These are phyloP conservation scores for Microtus californicus DNA, from an alignment of 2,797 vertebrate genomes.

Conservation along the genomic window DNA sequence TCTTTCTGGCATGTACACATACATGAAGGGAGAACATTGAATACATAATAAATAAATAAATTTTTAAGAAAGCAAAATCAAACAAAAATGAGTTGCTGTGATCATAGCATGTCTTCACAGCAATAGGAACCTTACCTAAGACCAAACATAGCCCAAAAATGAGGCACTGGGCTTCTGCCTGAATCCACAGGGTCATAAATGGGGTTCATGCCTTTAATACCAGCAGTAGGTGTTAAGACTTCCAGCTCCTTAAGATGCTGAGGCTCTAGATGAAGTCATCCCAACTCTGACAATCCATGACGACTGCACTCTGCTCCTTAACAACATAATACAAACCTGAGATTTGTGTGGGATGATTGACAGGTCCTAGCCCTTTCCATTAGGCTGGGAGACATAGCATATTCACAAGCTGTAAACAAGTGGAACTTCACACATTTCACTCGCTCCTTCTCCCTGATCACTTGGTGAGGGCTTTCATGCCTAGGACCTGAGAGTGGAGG, in stretches of 20 bases:
- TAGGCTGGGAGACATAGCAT: not conserved
- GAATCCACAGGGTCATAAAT: not conserved
- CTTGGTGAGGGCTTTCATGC: not conserved
- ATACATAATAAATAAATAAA: too few species aligned
- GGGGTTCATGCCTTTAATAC: not conserved
- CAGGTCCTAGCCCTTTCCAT: not conserved
- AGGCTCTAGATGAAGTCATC: not conserved
- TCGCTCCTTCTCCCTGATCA: not conserved
- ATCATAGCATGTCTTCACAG: not conserved
- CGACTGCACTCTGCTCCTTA: not conserved
- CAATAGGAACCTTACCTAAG: not conserved
- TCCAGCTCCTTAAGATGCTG: not conserved
- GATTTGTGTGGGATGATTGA: not conserved
- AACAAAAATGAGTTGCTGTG: too few species aligned
- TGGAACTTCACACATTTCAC: not conserved
- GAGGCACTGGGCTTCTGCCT: not conserved
- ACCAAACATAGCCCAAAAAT: not conserved
- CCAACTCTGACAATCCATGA: not conserved
- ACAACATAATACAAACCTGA: not conserved
- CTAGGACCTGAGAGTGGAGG: not conserved
- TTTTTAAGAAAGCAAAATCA: too few species aligned
- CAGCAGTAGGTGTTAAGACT: not conserved
- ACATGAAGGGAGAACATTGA: too few species aligned
- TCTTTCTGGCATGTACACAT: too few species aligned
- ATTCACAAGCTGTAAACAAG: not conserved